A percentile compares a stretch with the other conserved stretches of the same genome.
Evolutionary conservation across 1,140 invertebrate genomes (phyloP).

Genomic region (Zophobas atratus): DNA sequence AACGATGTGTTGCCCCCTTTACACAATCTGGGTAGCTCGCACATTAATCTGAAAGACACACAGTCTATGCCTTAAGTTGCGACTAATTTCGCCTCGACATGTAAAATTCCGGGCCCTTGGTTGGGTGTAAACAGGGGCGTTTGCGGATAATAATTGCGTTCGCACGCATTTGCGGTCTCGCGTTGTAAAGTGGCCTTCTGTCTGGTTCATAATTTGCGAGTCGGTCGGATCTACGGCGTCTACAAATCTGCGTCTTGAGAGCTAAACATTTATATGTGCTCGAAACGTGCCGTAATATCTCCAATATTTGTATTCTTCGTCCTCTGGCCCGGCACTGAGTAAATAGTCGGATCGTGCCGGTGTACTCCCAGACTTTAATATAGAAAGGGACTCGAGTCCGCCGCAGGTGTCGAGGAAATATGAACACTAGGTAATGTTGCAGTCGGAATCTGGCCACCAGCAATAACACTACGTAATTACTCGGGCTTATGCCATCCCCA

Average conservation of each 20-base stretch:
- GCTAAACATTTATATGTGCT: slow-evolving; percentile 45
- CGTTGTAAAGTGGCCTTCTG: slow-evolving; percentile 31
- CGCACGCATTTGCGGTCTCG: slow-evolving; percentile 22
- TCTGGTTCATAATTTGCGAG: slow-evolving; percentile 28
- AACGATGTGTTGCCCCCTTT: no score
- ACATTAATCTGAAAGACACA: no score
- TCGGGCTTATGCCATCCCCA: slow-evolving; percentile 7
- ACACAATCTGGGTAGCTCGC: no score
- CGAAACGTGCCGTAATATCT: slow-evolving; percentile 47
- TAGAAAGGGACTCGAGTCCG: slow-evolving; percentile 34
- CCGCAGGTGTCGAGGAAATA: slow-evolving; percentile 37
- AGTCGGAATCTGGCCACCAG: slow-evolving; percentile 33
- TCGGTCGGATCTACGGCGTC: neutral
- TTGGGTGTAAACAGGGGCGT: slow-evolving; percentile 30
- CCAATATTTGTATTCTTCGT: slow-evolving; percentile 46
- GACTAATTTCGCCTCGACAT: slow-evolving; percentile 20
- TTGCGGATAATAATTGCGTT: slow-evolving; percentile 41
- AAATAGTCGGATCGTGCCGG: slow-evolving; percentile 40
- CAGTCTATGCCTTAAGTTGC: neutral
- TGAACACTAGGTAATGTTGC: slow-evolving; percentile 41
- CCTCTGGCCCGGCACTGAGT: slow-evolving; percentile 28
- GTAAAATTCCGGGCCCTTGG: slow-evolving; percentile 29
- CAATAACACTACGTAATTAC: slow-evolving; percentile 37
- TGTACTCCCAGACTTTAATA: slow-evolving; percentile 32
- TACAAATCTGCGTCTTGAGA: slow-evolving; percentile 40